Evolutionary conservation across 2,797 vertebrate genomes (phyloP).

Genomic region (Aulostomus chinensis): DNA sequence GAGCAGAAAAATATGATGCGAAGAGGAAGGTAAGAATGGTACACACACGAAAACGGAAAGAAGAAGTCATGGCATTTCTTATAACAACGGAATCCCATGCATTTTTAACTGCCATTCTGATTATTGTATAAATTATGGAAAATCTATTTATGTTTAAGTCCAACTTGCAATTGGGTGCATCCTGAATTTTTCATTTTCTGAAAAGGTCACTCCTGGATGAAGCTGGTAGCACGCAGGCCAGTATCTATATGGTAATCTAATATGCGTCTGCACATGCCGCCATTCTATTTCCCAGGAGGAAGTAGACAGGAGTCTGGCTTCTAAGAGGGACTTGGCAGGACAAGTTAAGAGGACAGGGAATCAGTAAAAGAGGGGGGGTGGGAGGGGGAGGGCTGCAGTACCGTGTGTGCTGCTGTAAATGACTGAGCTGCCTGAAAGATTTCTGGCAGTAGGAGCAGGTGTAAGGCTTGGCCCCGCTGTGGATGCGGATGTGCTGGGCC

Average conservation of each 20-base stretch:
- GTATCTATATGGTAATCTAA: constrained; percentile 38
- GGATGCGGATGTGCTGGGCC: constrained; percentile 99
- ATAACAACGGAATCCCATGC: constrained; percentile 32
- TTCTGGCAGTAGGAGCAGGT: constrained; percentile 99
- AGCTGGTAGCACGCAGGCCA: constrained; percentile 49
- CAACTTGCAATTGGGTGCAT: constrained; percentile 25
- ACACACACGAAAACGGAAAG: constrained; percentile 15
- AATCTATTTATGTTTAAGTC: constrained; percentile 16
- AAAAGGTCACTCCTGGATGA: constrained; percentile 52
- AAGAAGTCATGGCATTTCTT: constrained; percentile 14
- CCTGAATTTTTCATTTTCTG: constrained; percentile 32
- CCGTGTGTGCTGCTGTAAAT: constrained; percentile 99
- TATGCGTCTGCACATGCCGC: constrained; percentile 38
- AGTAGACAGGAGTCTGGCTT: constrained; percentile 31
- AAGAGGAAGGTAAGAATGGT: constrained; percentile 23
- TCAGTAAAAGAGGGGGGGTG: constrained; percentile 13
- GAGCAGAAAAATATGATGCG: constrained; percentile 19
- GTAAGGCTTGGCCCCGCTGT: constrained; percentile 99
- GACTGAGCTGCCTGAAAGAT: constrained; percentile 99
- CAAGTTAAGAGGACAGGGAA: constrained; percentile 49
- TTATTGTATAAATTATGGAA: constrained; percentile 31
- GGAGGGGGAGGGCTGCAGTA: constrained; percentile 77
- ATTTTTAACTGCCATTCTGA: constrained; percentile 36
- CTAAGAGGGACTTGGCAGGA: constrained; percentile 47
- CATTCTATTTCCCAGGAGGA: constrained; percentile 36